Base-by-base conservation (phyloP, 2,888 invertebrate genomes). In the Apamea epomidion region DNA sequence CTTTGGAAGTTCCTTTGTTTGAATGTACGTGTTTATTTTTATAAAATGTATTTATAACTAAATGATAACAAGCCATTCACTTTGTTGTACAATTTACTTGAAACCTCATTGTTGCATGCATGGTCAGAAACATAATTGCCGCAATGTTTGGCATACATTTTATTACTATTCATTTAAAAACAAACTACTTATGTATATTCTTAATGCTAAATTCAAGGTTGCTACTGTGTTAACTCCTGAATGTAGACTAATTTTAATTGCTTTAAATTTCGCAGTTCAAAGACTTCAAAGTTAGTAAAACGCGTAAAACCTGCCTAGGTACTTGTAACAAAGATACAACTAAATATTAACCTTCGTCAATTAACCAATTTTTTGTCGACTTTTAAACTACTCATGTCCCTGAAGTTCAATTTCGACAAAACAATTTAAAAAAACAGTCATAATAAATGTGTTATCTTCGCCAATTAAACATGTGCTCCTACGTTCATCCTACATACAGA, bases 1-100 rank as follows among this genome's bases (percentile, higher is more conserved):
- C n/a, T 60, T 83, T 48, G 18, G 14, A n/a, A 51, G 77, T 67
- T 76, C 37, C 78, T 71, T 82, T 82, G 84, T 82, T 83, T 62
- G 5, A 83, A 45, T 60, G 78, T 68, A 68, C 71, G 54, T 54
- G 78, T 68, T 65, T 68, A 62, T 81, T 76, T 74, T 69, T 76
- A 62, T 62, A 75, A 75, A 45, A 81, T 54, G 1, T 83, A 83
- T 81, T 67, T 62, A 25, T 54, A 77, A 62, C 4, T 16, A 10
- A 3, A 62, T 29, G 84, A 78, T 71, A 68, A 71, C 25, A 62
- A 54, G 29, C 60, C 42, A 32, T 42, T 83, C 42, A 29, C 81
- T 82, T 71, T 83, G 84, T 76, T 51, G n/a, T 48, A 58, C 64
- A 54, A 48, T 29, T 32, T 32, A 58, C 64, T 29, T 69, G 25